These are phyloP conservation scores for Magallana angulata DNA, from an alignment of 1,140 invertebrate species.

Conservation along the genomic window DNA sequence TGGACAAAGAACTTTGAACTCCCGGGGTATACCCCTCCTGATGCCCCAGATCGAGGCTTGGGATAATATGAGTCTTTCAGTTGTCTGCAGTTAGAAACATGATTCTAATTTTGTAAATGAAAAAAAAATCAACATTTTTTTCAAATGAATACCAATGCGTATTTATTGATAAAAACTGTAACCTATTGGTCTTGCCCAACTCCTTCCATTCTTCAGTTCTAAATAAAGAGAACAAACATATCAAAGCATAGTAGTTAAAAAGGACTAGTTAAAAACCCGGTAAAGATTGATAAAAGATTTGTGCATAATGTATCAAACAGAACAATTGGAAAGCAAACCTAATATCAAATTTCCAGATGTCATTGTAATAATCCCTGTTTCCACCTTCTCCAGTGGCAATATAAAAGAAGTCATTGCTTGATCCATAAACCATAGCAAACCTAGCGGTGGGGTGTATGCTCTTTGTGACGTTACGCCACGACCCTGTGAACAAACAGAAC, in stretches of 20 bases:
- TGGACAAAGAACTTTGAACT: constrained; percentile 45
- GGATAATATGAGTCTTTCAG: not conserved
- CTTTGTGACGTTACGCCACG: not conserved
- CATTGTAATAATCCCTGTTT: not conserved
- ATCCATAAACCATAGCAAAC: not conserved
- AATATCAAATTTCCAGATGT: not conserved
- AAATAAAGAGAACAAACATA: not conserved
- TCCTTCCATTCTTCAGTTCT: not conserved
- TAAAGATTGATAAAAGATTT: too few relatives aligned
- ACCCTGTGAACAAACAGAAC: not conserved
- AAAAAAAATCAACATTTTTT: too few relatives aligned
- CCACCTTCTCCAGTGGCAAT: not conserved
- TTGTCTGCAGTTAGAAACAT: not conserved
- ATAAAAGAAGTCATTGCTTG: not conserved
- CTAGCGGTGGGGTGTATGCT: not conserved
- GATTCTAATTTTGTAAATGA: too few relatives aligned
- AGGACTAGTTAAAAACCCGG: too few relatives aligned
- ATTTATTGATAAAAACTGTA: too few relatives aligned
- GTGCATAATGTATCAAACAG: too few relatives aligned
- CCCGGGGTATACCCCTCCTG: constrained; percentile 53
- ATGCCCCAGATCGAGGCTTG: constrained; percentile 51
- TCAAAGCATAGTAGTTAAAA: not conserved
- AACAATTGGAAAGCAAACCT: not conserved
- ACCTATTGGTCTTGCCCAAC: not conserved
- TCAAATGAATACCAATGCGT: too few relatives aligned